Evolutionary conservation across 2,888 invertebrate genomes (phyloP).

Genomic region (Lasioglossum marginatum): DNA sequence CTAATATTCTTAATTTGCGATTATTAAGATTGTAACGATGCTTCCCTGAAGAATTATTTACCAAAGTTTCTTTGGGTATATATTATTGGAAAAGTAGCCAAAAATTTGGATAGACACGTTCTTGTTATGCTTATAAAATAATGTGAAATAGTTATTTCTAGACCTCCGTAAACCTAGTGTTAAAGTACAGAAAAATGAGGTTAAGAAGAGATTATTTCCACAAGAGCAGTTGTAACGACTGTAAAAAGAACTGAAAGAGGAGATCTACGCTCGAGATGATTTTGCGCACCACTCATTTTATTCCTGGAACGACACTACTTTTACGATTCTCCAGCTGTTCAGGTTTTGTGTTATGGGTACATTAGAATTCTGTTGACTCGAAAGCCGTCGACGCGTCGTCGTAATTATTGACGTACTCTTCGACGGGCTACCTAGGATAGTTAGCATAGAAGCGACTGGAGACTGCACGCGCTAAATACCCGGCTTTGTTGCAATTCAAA

Average conservation of each 20-base stretch:
- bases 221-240: not conserved
- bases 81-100: no score
- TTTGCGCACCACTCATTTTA: not conserved
- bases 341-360: not conserved
- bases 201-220: not conserved
- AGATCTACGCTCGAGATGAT: not conserved
- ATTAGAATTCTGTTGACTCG: conserved; percentile 7
- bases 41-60: no score
- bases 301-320: not conserved
- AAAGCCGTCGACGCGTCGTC: not conserved
- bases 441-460: conserved; percentile 53
- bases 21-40: no score
- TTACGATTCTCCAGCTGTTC: not conserved
- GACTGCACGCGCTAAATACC: conserved; percentile 54
- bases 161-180: no score
- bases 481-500: conserved; percentile 61
- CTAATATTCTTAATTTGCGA: no score
- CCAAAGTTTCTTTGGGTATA: no score
- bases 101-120: no score
- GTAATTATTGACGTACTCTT: conserved; percentile 31
- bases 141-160: no score
- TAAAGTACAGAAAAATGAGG: not conserved
- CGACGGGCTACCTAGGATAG: conserved; percentile 24
- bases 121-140: no score
- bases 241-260: not conserved